Percentiles rank a stretch among this genome's conserved stretches.
These are phyloP conservation scores for Drosophila arawakana DNA, from an alignment of 1,140 invertebrate species.

Conservation along the genomic window DNA sequence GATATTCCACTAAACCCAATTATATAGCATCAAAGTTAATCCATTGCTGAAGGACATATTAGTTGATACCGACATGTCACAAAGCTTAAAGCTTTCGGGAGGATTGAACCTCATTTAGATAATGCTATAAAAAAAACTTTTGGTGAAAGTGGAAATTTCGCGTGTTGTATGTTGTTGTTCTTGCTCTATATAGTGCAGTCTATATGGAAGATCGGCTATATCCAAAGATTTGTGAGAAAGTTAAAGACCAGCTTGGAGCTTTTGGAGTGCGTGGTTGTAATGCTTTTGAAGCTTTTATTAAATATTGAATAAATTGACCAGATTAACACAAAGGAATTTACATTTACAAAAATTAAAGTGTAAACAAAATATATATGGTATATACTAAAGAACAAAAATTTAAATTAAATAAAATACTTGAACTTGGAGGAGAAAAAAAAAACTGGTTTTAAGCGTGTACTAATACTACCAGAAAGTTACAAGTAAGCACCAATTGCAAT, in stretches of 20 bases:
- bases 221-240: constrained; percentile 8
- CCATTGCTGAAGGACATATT: too few relatives aligned
- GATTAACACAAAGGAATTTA: constrained; percentile 18
- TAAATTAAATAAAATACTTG: constrained; percentile 9
- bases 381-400: background rate
- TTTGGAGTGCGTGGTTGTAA: constrained; percentile 31
- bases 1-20: too few relatives aligned
- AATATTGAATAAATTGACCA: constrained; percentile 37
- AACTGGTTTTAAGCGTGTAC: constrained; percentile 32
- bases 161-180: background rate
- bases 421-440: background rate
- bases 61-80: too few relatives aligned
- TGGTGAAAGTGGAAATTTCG: constrained; percentile 37
- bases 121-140: background rate
- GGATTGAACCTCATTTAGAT: background rate
- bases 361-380: background rate
- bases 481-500: constrained; percentile 49
- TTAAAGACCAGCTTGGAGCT: constrained; percentile 9
- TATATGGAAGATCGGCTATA: constrained; percentile 18
- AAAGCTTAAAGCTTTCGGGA: background rate
- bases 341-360: background rate
- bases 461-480: constrained; percentile 30
- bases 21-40: too few relatives aligned
- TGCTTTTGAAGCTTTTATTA: constrained; percentile 44
- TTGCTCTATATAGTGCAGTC: constrained; percentile 13